Percentiles rank a stretch among this genome's conserved stretches.
Conservation (phyloP, 2,888 invertebrate genomes). For the Rotaria macrura region DNA sequence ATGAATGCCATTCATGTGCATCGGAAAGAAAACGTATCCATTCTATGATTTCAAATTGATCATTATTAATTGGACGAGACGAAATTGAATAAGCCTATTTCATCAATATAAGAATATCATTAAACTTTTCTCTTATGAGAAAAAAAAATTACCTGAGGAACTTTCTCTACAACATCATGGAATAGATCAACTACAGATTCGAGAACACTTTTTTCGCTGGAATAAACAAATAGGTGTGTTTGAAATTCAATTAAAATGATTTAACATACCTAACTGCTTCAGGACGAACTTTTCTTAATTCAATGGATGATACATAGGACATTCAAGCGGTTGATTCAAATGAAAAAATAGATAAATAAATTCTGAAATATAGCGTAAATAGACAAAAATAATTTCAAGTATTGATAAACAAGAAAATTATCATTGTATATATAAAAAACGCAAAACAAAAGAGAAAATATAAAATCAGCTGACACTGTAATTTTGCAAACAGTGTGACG, state of each 20-base stretch:
- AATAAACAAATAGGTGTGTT: neutral
- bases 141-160: neutral
- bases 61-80: neutral
- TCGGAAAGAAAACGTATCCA: neutral
- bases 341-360: neutral
- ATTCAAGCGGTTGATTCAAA: neutral
- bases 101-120: too few relatives aligned
- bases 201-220: neutral
- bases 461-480: too few relatives aligned
- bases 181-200: conserved; percentile 1
- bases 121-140: neutral
- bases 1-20: conserved; percentile 15
- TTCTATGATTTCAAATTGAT: conserved; percentile 17
- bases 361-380: too few relatives aligned
- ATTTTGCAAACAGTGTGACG: too few relatives aligned
- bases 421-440: too few relatives aligned
- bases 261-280: neutral
- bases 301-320: conserved; percentile 7
- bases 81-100: neutral
- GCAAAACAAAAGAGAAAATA: too few relatives aligned
- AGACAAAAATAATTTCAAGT: too few relatives aligned
- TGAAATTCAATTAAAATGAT: neutral
- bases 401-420: too few relatives aligned
- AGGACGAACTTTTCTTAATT: conserved; percentile 9
- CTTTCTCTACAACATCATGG: conserved; percentile 4